Conservation (phyloP, 1,140 invertebrate species). For the Physella acuta region DNA sequence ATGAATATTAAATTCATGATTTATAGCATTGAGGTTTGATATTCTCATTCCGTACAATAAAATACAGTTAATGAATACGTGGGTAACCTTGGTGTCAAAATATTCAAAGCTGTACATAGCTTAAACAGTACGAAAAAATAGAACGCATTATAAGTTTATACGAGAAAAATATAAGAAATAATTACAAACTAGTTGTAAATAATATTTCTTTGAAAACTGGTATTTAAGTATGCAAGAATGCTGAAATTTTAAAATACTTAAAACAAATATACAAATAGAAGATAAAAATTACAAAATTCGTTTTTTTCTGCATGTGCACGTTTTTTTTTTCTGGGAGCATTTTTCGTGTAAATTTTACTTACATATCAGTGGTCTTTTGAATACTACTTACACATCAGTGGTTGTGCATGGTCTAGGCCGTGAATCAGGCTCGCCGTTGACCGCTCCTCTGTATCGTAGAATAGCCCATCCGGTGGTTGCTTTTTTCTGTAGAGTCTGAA, state of each 20-base stretch:
- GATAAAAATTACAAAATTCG: too few relatives aligned
- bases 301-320: background rate
- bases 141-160: background rate
- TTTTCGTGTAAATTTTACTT: too few relatives aligned
- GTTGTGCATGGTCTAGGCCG: conserved; percentile 35
- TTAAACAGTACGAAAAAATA: background rate
- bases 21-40: too few relatives aligned
- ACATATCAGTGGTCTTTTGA: background rate
- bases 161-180: background rate
- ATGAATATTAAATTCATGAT: too few relatives aligned
- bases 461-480: conserved; percentile 68
- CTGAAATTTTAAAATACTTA: background rate
- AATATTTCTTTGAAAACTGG: background rate
- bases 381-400: background rate
- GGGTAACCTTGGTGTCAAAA: background rate
- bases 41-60: too few relatives aligned
- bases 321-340: background rate
- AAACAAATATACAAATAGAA: too few relatives aligned
- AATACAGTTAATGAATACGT: background rate
- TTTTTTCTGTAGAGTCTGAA: conserved; percentile 25
- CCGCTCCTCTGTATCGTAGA: conserved; percentile 72
- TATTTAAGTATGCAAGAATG: background rate
- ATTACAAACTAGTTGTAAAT: background rate
- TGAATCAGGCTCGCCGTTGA: conserved; percentile 40
- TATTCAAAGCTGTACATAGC: background rate